These are phyloP conservation scores for Sceloporus undulatus DNA, from an alignment of 2,113 vertebrate species.

Conservation along the genomic window DNA sequence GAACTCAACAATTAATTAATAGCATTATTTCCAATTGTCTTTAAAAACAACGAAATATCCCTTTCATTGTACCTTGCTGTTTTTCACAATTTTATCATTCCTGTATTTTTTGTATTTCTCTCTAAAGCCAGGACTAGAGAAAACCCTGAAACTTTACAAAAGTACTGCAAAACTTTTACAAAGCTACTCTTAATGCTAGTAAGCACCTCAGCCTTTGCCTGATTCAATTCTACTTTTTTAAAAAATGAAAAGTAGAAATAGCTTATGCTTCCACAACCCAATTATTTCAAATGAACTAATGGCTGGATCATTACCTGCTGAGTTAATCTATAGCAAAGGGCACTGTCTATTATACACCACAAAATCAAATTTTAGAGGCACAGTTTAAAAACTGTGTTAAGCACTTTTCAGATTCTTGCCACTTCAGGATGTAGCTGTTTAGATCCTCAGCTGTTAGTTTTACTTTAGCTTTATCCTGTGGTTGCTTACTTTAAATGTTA, in stretches of 20 bases:
- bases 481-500: conserved; percentile 2
- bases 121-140: neutral
- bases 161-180: neutral
- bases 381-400: neutral
- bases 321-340: neutral
- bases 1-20: neutral
- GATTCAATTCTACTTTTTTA: neutral
- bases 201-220: neutral
- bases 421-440: neutral
- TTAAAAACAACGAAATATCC: neutral
- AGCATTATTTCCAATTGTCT: neutral
- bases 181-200: neutral
- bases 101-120: neutral
- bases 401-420: too few species aligned
- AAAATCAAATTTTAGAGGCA: neutral
- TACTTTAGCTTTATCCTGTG: neutral
- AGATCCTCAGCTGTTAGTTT: neutral
- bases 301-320: neutral
- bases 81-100: neutral
- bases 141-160: neutral
- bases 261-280: neutral
- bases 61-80: neutral
- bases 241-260: too few species aligned
- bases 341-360: neutral
- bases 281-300: neutral